Conservation (phyloP, 2,113 vertebrate species). For the Prochilodus magdalenae region DNA sequence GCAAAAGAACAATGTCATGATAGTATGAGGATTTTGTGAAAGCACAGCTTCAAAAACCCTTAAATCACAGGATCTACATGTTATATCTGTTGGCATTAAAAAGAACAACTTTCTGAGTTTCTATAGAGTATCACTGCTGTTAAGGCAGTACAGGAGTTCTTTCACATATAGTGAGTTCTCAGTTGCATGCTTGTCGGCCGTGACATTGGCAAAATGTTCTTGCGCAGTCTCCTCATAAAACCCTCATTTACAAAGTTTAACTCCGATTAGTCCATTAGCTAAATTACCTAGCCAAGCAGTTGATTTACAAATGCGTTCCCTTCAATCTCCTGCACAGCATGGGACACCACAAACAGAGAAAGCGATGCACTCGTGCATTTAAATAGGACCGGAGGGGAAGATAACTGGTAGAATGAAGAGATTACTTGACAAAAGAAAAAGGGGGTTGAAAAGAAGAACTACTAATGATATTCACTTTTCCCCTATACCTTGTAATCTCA, state of each 20-base stretch:
- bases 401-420: constrained; percentile 36
- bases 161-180: constrained; percentile 65
- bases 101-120: neutral
- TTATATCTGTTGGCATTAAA: neutral
- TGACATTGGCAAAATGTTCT: constrained; percentile 76
- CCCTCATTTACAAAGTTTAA: constrained; percentile 79
- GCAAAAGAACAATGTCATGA: too few relatives aligned
- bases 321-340: constrained; percentile 80
- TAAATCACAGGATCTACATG: too few relatives aligned
- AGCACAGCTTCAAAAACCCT: too few relatives aligned
- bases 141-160: constrained; percentile 34
- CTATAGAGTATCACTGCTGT: neutral
- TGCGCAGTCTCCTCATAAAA: constrained; percentile 78
- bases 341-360: constrained; percentile 56
- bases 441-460: neutral
- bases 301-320: constrained; percentile 75
- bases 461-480: constrained; percentile 19
- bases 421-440: constrained; percentile 8
- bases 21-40: too few relatives aligned
- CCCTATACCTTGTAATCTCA: constrained; percentile 33
- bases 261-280: constrained; percentile 80
- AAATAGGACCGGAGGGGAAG: constrained; percentile 52
- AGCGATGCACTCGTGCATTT: constrained; percentile 34
- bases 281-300: constrained; percentile 80
- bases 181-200: constrained; percentile 78